Evolutionary conservation across 2,113 vertebrate genomes (phyloP).

Genomic region (Limanda limanda): DNA sequence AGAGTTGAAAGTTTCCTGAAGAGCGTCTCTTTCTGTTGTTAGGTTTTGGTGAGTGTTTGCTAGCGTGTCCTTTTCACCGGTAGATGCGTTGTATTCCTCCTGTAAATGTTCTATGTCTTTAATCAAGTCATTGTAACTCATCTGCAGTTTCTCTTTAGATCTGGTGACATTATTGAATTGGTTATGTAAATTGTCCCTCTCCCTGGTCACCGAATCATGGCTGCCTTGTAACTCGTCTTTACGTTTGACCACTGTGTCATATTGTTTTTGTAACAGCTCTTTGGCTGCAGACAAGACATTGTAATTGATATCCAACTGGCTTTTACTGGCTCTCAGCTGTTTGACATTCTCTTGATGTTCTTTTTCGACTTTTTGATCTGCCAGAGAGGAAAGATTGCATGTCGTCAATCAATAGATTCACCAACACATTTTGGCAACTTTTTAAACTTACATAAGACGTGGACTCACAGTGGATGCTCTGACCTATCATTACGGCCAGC

Average conservation of each 20-base stretch:
- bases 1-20: conserved; percentile 15
- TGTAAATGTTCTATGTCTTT: conserved; percentile 49
- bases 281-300: conserved; percentile 1
- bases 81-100: conserved; percentile 38
- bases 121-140: conserved; percentile 43
- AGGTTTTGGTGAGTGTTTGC: conserved; percentile 48
- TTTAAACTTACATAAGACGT: not conserved
- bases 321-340: conserved; percentile 13
- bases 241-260: not conserved
- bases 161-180: conserved; percentile 54
- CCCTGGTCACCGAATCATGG: conserved; percentile 11
- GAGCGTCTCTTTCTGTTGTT: not conserved
- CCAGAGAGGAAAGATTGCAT: not conserved
- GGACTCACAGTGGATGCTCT: conserved; percentile 68
- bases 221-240: conserved; percentile 27
- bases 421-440: not conserved
- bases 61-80: conserved; percentile 52
- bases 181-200: conserved; percentile 65
- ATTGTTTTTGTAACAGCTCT: conserved; percentile 2
- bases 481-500: conserved; percentile 59
- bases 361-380: conserved; percentile 46
- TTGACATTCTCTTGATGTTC: conserved; percentile 19
- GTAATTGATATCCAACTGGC: conserved; percentile 10
- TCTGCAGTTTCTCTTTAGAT: conserved; percentile 49
- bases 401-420: not conserved